Evolutionary conservation across 2,888 invertebrate species (phyloP), one percentile per base, ranked within the genome.

Genomic region (Caenorhabditis panamensis): DNA sequence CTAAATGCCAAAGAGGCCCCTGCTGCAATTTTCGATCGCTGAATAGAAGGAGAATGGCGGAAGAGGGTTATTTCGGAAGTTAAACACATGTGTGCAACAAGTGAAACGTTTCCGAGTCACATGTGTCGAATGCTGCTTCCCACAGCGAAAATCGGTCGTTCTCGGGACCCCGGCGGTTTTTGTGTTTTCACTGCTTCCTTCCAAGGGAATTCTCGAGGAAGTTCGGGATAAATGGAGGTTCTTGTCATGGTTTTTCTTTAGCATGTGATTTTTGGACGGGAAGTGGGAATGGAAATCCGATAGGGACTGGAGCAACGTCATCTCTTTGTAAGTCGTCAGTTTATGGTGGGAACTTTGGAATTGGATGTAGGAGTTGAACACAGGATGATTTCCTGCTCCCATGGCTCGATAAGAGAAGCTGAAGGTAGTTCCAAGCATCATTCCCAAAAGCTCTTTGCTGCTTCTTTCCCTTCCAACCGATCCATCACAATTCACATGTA

Each of bases 1-100:
- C 8, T 13, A 41, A 31, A 41, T 41, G 11, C 16, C 41, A 41
- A 41, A 41, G 4, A 9, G 31, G 4, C 9, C 5, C 31, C 5
- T 4, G 31, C 41, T 41, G 41, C 47, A 47, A 47, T 47, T 47
- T 47, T 47, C 47, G 47, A 20, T 47, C 47, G 47, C 6, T 47
- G 47, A 47, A 47, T 47, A 13, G 41, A 9, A 31, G 31, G 41
- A 9, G 47, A 47, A 47, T 47, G 47, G 5, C 20, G 18, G 41
- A 41, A 41, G 41, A 13, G 18, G 47, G 18, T 18, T 41, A 41
- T 68, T 68, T 58, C 68, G 68, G 68, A 68, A 59, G 68, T 59
- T 49, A 69, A 61, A 69, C 69, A 69, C 37, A 49, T 68, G 59
- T 59, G 26, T 59, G 59, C 59, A 69, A 61, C 59, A 61, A 69